phyloP scores from a whole-genome alignment of 2,888 invertebrate species.

The Idaea aversata region DNA sequence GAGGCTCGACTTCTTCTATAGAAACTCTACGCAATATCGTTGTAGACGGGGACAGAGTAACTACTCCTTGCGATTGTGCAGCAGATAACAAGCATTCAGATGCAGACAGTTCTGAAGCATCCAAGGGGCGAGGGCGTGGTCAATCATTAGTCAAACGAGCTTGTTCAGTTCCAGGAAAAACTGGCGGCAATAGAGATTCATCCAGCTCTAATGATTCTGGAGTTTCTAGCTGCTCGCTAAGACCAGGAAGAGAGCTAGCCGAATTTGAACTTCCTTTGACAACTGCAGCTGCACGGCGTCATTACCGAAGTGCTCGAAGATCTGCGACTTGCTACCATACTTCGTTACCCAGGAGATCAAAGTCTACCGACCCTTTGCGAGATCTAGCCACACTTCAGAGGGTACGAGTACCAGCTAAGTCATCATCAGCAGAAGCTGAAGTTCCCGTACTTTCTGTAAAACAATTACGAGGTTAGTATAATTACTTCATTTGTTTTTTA shows the following conservation, averaged over 20 bases:
- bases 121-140: conserved; percentile 38
- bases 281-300: conserved; percentile 74
- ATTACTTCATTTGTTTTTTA: background rate
- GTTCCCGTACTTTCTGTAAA: conserved; percentile 84
- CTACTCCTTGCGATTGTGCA: conserved; percentile 59
- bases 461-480: conserved; percentile 66
- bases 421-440: conserved; percentile 88
- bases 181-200: conserved; percentile 86
- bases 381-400: conserved; percentile 81
- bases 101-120: conserved; percentile 66
- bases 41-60: conserved; percentile 46
- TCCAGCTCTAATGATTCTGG: conserved; percentile 92
- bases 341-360: conserved; percentile 84
- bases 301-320: conserved; percentile 79
- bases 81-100: conserved; percentile 58
- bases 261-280: conserved; percentile 83
- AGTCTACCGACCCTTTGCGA: conserved; percentile 83
- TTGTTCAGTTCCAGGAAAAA: conserved; percentile 82
- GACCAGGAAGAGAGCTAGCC: conserved; percentile 70
- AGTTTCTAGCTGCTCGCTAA: conserved; percentile 84
- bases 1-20: conserved; percentile 70
- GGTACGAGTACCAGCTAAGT: conserved; percentile 81
- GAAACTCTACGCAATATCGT: conserved; percentile 70
- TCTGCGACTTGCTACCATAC: conserved; percentile 79
- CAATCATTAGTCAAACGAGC: conserved; percentile 36